Evolutionary conservation across 2,113 vertebrate species (phyloP), one percentile per base, ranked within the genome.

Genomic region (Chaenocephalus aceratus): DNA sequence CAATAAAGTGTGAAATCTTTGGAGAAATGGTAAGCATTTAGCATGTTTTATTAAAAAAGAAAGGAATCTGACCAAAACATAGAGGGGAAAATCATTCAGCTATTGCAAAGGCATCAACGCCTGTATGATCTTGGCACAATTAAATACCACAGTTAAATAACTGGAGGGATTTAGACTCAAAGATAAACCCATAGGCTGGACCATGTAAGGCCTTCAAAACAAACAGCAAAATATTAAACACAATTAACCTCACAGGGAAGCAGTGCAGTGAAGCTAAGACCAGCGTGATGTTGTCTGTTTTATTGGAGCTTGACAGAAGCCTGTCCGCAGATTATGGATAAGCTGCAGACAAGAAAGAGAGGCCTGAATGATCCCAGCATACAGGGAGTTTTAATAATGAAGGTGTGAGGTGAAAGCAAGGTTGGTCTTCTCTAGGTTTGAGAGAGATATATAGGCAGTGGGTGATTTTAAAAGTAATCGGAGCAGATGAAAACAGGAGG

Each of bases 241-340:
- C 81, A 91, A 90, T 85, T 88, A 83, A 85, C 82, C 79, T 85
- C 88, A 82, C 77, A 74, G 85, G 79, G 86, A 89, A 75, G 79
- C 68, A 62, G 79, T 10, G 34, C 72, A 45, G 72, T 74, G 75
- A 77, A 84, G 78, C 83, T 81, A 83, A 88, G 76, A 71, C 82
- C 23, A 15, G 76, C 51, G 76, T 72, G 66, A 56, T 83, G 78
- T 41, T 80, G 59, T 80, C 71, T 74, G 74, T 74, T 71, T 79
- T 79, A 80, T 36, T 87, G 79, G 61, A 74, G 80, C 82, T 66
- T 78, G 70, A 71, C 80, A 71, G 74, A 77, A 73, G 64, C 72
- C 77, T 15, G 58, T 67, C 72, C 70, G 52, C 56, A 82, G 87
- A 89, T 83, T 84, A 76, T 26, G 21, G 85, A 77, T 74, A 53